Conservation (phyloP, 2,797 vertebrate species). For the Novumbra hubbsi region DNA sequence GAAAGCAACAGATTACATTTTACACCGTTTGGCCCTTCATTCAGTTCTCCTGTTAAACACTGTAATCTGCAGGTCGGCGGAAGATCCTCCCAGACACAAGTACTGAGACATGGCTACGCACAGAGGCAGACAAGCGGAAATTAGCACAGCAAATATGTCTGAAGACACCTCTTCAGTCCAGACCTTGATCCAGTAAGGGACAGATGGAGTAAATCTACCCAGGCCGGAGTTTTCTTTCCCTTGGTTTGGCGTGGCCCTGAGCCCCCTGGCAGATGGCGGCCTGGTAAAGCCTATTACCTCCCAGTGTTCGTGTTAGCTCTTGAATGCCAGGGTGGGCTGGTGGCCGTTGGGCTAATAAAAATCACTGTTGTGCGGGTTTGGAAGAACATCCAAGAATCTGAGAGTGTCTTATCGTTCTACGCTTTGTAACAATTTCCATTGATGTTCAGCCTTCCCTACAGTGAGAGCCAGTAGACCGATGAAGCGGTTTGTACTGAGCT, state of each 20-base stretch:
- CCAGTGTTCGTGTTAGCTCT: not conserved
- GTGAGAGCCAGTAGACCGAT: not conserved
- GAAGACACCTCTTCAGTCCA: not conserved
- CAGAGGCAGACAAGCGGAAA: no score
- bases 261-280: not conserved
- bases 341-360: not conserved
- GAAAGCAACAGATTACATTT: no score
- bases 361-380: not conserved
- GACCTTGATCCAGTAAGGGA: not conserved
- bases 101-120: no score
- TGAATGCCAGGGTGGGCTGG: not conserved
- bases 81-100: no score
- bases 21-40: no score
- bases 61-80: no score
- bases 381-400: not conserved
- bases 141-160: not conserved
- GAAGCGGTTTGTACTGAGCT: not conserved
- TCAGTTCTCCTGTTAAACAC: no score
- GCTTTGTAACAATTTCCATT: not conserved
- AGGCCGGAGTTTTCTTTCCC: not conserved
- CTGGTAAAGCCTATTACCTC: not conserved
- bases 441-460: not conserved
- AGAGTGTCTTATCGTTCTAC: not conserved
- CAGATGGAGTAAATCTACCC: not conserved
- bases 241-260: not conserved